Percentiles rank a stretch among this genome's conserved stretches.
Conservation (phyloP, 2,797 vertebrate genomes). For the Falco naumanni region DNA sequence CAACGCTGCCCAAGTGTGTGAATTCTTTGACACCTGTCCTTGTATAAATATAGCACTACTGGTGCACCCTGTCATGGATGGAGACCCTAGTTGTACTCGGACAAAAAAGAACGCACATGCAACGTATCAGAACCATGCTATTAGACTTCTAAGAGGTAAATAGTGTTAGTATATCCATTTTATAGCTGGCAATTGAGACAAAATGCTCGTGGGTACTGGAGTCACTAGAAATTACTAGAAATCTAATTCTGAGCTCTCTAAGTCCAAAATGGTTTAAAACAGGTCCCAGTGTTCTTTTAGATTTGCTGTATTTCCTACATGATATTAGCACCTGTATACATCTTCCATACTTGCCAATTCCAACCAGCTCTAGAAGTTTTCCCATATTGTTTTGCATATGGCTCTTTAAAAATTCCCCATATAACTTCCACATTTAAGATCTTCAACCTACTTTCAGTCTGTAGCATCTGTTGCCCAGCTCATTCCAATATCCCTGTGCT, state of each 20-base stretch:
- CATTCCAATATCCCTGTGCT: background rate
- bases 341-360: background rate
- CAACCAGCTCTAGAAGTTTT: background rate
- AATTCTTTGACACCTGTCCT: background rate
- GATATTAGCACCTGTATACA: background rate
- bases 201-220: background rate
- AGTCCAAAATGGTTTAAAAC: background rate
- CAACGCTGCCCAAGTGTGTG: no score
- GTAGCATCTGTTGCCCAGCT: background rate
- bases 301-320: background rate
- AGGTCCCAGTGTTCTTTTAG: background rate
- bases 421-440: background rate
- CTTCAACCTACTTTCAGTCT: background rate
- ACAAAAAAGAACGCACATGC: background rate
- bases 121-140: background rate
- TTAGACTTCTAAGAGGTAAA: background rate
- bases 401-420: background rate
- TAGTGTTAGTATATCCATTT: background rate
- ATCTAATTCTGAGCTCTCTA: background rate
- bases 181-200: background rate
- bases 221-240: background rate
- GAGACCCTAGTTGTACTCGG: background rate
- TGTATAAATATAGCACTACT: background rate
- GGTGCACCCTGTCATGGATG: fast-evolving
- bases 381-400: background rate